These are phyloP conservation scores for Apis dorsata DNA, from an alignment of 1,140 invertebrate species.

Conservation along the genomic window DNA sequence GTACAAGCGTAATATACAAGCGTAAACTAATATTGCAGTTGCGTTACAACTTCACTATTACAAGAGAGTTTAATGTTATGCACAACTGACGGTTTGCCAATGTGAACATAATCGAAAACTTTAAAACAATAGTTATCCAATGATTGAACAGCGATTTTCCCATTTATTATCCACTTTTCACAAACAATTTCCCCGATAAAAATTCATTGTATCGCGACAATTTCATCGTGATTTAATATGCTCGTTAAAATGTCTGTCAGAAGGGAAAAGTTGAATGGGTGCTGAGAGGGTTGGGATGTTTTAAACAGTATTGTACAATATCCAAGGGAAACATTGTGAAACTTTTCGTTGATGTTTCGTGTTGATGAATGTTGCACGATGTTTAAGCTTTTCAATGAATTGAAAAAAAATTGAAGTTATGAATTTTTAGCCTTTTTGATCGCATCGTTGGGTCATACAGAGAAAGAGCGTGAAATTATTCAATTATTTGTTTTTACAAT, in stretches of 20 bases:
- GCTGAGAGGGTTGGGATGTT: not conserved
- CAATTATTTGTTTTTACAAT: no score
- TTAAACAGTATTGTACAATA: no score
- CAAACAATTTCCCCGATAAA: not conserved
- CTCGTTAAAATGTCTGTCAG: not conserved
- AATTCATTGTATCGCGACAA: not conserved
- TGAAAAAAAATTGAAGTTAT: no score
- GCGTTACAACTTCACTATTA: conserved; percentile 19
- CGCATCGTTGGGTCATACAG: no score
- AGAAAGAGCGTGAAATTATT: no score
- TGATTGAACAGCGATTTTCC: not conserved
- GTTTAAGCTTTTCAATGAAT: no score
- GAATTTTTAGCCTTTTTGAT: no score
- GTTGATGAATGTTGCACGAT: no score
- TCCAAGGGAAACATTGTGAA: no score
- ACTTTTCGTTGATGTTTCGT: no score
- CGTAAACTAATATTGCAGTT: conserved; percentile 37
- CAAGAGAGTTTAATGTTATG: conserved; percentile 17
- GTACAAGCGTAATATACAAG: not conserved
- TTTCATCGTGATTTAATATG: not conserved
- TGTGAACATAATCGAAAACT: conserved; percentile 4
- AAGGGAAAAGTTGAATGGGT: not conserved
- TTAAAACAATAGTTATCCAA: not conserved
- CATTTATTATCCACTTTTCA: not conserved
- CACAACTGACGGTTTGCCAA: conserved; percentile 23